phyloP scores from a whole-genome alignment of 2,113 vertebrate species.

The Colaptes auratus region DNA sequence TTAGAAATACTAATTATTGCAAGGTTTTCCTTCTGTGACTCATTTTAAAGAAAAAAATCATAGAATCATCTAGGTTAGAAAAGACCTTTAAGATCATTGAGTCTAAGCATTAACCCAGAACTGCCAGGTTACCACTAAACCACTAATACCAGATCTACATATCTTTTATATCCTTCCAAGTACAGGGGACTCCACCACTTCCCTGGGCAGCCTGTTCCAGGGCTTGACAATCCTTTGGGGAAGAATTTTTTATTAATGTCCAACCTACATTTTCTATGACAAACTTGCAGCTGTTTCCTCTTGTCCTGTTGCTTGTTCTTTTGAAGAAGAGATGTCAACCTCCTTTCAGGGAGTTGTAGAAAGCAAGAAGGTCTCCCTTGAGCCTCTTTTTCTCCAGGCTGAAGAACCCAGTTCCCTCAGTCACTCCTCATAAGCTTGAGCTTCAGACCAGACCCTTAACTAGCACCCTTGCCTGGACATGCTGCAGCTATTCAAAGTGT shows the following conservation, averaged over 20 bases:
- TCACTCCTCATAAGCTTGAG: not conserved
- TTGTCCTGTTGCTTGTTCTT: not conserved
- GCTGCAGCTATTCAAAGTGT: not conserved
- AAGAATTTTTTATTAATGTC: not conserved
- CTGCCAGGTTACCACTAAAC: not conserved
- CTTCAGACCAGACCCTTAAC: not conserved
- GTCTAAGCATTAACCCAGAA: not conserved
- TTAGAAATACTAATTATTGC: not conserved
- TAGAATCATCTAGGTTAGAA: not conserved
- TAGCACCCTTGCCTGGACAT: not conserved
- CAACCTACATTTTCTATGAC: not conserved
- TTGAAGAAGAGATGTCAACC: not conserved
- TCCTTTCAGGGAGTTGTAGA: not conserved
- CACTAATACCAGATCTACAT: not conserved
- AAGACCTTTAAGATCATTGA: not conserved
- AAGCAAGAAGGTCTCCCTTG: not conserved
- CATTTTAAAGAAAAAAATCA: not conserved
- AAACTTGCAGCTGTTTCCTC: not conserved
- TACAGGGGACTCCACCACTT: not conserved
- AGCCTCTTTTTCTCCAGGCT: not conserved
- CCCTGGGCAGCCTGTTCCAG: not conserved
- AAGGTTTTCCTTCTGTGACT: not conserved
- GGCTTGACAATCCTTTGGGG: not conserved
- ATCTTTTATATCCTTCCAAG: not conserved
- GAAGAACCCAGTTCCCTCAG: not conserved